A percentile compares a stretch with the other conserved stretches of the same genome.
Evolutionary conservation across 2,888 invertebrate genomes (phyloP).

Genomic region (Tenthredo livida): DNA sequence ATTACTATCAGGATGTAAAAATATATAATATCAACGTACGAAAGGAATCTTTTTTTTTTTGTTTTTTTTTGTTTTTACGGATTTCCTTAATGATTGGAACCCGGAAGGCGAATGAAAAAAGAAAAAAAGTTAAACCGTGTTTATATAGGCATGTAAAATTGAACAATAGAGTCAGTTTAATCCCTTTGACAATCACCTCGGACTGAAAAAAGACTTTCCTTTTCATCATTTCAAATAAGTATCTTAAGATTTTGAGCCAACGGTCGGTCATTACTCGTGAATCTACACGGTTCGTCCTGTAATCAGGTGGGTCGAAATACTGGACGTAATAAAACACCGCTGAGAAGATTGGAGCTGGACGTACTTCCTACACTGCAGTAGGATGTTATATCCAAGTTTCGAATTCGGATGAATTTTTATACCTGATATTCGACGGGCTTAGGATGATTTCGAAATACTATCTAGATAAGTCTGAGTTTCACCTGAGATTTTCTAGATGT

Average conservation of each 20-base stretch:
- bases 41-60: not conserved
- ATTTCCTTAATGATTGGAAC: not conserved
- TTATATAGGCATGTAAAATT: not conserved
- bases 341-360: slow-evolving; percentile 1
- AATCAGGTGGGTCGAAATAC: not conserved
- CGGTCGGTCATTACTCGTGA: not conserved
- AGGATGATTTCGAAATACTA: not conserved
- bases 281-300: slow-evolving; percentile 3
- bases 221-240: not conserved
- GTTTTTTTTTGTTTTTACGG: too few species aligned
- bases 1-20: not conserved
- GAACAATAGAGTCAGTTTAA: not conserved
- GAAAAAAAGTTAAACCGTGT: not conserved
- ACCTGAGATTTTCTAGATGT: not conserved
- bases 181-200: not conserved
- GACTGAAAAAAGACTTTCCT: not conserved
- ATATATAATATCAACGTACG: not conserved
- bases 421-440: not conserved
- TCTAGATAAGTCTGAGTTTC: not conserved
- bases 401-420: not conserved
- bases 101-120: not conserved
- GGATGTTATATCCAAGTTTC: not conserved
- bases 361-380: not conserved
- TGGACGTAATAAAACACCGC: slow-evolving; percentile 10
- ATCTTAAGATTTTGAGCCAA: slow-evolving; percentile 11